Percentiles rank a stretch among this genome's conserved stretches.
Evolutionary conservation across 2,888 invertebrate genomes (phyloP).

Genomic region (Hirtodrosophila cameraria): DNA sequence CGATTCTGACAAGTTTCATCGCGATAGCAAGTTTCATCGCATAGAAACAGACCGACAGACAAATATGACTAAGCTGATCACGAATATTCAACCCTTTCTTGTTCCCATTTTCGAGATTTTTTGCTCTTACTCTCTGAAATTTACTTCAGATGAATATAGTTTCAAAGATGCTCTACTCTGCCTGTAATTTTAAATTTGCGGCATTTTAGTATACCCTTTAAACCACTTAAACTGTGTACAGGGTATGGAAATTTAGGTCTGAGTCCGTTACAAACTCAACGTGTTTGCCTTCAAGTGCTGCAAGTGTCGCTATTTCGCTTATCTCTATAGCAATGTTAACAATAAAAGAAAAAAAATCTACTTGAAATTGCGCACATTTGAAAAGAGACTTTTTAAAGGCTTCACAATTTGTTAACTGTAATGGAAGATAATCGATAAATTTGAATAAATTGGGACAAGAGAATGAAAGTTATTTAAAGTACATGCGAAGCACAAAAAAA

Average conservation of each 20-base stretch:
- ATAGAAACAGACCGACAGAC: too few relatives aligned
- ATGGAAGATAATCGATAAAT: slow-evolving; percentile 20
- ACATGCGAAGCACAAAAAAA: background rate
- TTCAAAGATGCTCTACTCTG: too few relatives aligned
- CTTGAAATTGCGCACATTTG: slow-evolving; percentile 9
- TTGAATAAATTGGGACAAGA: slow-evolving; percentile 2
- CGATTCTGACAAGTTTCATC: too few relatives aligned
- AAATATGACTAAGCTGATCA: too few relatives aligned
- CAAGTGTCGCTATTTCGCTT: slow-evolving; percentile 28
- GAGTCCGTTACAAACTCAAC: background rate
- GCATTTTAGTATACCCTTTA: too few relatives aligned
- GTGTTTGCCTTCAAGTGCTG: slow-evolving; percentile 18
- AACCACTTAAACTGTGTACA: too few relatives aligned
- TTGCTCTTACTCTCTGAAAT: too few relatives aligned
- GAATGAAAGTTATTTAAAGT: background rate
- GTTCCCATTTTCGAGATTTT: too few relatives aligned
- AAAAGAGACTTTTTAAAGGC: slow-evolving; percentile 1
- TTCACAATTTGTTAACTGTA: background rate
- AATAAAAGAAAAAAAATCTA: slow-evolving; percentile 17
- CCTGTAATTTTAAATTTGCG: too few relatives aligned
- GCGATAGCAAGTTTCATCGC: too few relatives aligned
- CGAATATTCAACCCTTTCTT: too few relatives aligned
- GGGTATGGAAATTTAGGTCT: background rate
- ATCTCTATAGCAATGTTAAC: slow-evolving; percentile 32
- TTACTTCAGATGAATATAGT: too few relatives aligned